A percentile compares a stretch with the other conserved stretches of the same genome.
These are phyloP conservation scores for Phengaris alcon DNA, from an alignment of 2,888 invertebrate genomes.

Conservation along the genomic window DNA sequence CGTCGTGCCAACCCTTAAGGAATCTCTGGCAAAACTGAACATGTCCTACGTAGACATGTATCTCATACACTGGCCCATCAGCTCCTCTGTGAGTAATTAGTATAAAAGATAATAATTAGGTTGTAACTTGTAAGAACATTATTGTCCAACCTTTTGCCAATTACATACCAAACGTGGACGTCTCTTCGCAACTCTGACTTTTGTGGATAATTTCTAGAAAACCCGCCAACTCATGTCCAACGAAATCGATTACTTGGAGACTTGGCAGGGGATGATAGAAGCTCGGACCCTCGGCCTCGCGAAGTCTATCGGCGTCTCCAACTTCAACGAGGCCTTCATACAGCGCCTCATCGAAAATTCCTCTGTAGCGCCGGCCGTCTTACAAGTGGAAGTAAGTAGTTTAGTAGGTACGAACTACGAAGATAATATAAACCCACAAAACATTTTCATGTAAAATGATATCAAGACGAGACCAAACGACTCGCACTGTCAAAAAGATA, in stretches of 20 bases:
- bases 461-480: no score
- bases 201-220: constrained; percentile 43
- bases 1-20: constrained; percentile 55
- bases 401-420: not conserved
- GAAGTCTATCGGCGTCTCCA: constrained; percentile 86
- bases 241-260: constrained; percentile 82
- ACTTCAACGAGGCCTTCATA: constrained; percentile 86
- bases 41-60: constrained; percentile 58
- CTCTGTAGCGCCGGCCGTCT: constrained; percentile 76
- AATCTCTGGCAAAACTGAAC: constrained; percentile 49
- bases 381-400: constrained; percentile 75
- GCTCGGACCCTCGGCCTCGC: constrained; percentile 80
- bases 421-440: no score
- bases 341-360: constrained; percentile 73
- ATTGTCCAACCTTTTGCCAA: no score
- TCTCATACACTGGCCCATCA: constrained; percentile 60
- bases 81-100: constrained; percentile 45
- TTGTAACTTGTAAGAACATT: no score
- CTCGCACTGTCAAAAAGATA: no score
- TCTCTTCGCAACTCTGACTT: not conserved
- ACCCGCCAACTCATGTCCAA: constrained; percentile 37
- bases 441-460: no score
- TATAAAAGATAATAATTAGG: no score
- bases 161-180: not conserved
- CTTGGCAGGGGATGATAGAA: constrained; percentile 84